Base-by-base conservation (phyloP, 2,888 invertebrate species). In the Rhamphomyia laevipes region DNA sequence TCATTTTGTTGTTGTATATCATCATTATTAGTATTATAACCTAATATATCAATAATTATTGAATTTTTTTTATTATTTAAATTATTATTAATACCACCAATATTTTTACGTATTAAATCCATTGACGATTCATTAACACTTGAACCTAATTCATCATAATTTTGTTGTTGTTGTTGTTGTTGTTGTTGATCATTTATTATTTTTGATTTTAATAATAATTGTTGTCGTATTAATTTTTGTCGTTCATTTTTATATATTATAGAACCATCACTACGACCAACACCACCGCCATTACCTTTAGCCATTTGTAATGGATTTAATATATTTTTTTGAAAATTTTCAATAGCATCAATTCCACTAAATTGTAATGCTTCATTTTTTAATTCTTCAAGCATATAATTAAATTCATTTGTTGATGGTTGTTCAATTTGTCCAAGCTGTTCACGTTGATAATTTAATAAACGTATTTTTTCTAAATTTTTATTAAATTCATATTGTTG, bases 301-400 rank as follows among this genome's bases (percentile, higher is more conserved):
- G 30, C 12, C 2, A 16, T 17, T 30, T 43, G 43, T 16, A 31
- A 43, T 43, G 43, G n/a, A 43, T 11, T 42, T n/a, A 27, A 15
- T 6, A n/a, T 13, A 6, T 30, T 6, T n/a, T 35, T 13, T n/a
- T n/a, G 35, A 27, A 27, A 27, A 27, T 27, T 27, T 6, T 27
- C 23, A 27, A 27, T 27, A 6, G 15, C 18, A 16, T 17, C 23
- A 45, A 48, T 47, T 7, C 43, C 23, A 43, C 44, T 45, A 6
- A 52, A 43, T 9, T 53, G 53, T 11, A 63, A 49, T 5, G 62
- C 59, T 12, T 62, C 62, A 18, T 61, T 59, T 47, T 62, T 63
- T 3, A 63, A 46, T 35, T 63, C 61, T 45, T 61, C 58, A 9
- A 64, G 50, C 48, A 63, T 52, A 40, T 59, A 55, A 47, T 60